Evolutionary conservation across 2,888 invertebrate species (phyloP), one percentile per base, ranked within the genome.

Genomic region (Ornithoptera alexandrae): DNA sequence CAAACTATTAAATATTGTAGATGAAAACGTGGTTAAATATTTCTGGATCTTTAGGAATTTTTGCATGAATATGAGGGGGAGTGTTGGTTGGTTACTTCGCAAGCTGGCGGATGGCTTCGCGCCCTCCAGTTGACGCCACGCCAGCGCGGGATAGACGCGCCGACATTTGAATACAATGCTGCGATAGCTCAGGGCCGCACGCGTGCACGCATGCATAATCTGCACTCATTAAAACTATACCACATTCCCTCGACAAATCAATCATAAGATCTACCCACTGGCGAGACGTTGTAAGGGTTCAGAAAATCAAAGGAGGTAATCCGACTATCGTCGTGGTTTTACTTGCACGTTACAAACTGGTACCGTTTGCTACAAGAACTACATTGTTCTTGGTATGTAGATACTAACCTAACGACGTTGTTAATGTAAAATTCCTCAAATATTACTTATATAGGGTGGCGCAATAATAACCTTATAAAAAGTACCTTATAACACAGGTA

Each of bases 111-210:
- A 50, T 42, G 53, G 20, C 39, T 62, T 56, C 58, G 42, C 65
- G 24, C 59, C 46, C 53, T 58, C 56, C 53, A 59, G 15, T 24
- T 42, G 62, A 57, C 63, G 56, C 67, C 24, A 46, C 58, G 75
- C 76, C 76, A 79, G 46, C 30, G 62, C 57, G 50, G 50, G 17
- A 17, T 50, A 86, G 89, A 86, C 85, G 87, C 83, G 81, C 78
- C 76, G 74, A 79, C 79, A 92, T 92, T 92, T 90, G 87, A 92
- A 92, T 92, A 92, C 92, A 92, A 92, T 92, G 81, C 86, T 73
- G 84, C 89, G 86, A 90, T 90, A 88, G 81, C 67, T 89, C 90
- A 90, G 84, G 85, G 86, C 87, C 88, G 88, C 87, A 85, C 80
- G 86, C 83, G 83, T 82, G 81, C 85, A 78, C 83, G 88, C 87